Base-by-base conservation (phyloP, 2,797 vertebrate genomes). In the Sebastes steindachneri region DNA sequence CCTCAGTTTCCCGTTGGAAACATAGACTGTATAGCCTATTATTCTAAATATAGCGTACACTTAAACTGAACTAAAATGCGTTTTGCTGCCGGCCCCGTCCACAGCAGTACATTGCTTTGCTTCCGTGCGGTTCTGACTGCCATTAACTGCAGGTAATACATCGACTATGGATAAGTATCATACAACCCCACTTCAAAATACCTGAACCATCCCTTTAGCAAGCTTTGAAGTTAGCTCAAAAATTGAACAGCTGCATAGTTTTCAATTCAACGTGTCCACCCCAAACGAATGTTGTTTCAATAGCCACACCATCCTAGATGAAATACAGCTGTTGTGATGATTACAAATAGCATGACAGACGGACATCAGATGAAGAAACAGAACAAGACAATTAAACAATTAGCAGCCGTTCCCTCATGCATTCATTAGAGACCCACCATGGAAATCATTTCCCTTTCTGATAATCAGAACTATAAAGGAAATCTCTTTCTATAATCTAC, bases 401-500 rank as follows among this genome's bases (percentile, higher is more conserved):
- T 97, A 97, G 97, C 97, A 97, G 97, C 95, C 95, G 85, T 95
- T 87, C 82, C 70, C 59, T 77, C 76, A 68, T 84, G 60, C 64
- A 79, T 82, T 82, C 57, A 79, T 74, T 60, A 72, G 19, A 78
- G 64, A 60, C 57, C 68, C 37, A 17, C 53, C 60, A 37, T 28
- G 41, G 63, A 80, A 83, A 75, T 64, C 0, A 67, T 62, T 73
- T 57, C 71, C 67, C 31, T 69, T 5, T 54, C 70, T 82, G 70
- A 65, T 60, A 54, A 79, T 55, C 68, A 75, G n/a, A 83, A 53
- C 57, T 69, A 66, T 9, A 8, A 41, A 67, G 19, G 35, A 17
- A 51, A 68, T 75, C 26, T 84, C 26, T 5, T 11, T 62, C 64
- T 69, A 21, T 3, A 48, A 8, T 71, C 35, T 68, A 68, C 55